Evolutionary conservation across 2,797 vertebrate species (phyloP).

Genomic region (Coranthus polyacanthus): DNA sequence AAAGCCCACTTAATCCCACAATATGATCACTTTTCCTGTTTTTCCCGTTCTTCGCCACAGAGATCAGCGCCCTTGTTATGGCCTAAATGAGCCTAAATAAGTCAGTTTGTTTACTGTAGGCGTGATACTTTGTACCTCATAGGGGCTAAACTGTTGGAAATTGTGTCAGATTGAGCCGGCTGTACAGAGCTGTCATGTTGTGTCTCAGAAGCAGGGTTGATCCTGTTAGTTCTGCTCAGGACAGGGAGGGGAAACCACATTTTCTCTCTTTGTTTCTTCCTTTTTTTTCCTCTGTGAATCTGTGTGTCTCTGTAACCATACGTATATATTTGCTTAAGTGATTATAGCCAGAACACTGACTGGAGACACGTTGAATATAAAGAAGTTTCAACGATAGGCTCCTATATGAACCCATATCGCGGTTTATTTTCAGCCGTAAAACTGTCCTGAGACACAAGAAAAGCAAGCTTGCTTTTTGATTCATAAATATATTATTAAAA

Average conservation of each 20-base stretch:
- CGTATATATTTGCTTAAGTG: constrained; percentile 22
- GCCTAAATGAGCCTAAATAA: constrained; percentile 46
- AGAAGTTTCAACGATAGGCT: too few relatives aligned
- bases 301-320: constrained; percentile 15
- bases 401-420: too few relatives aligned
- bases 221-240: constrained; percentile 73
- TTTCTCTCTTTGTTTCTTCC: constrained; percentile 18
- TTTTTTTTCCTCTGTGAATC: constrained; percentile 21
- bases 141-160: constrained; percentile 56
- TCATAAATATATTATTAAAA: constrained; percentile 6
- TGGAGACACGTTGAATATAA: constrained; percentile 19
- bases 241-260: constrained; percentile 39
- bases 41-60: constrained; percentile 16
- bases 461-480: constrained; percentile 6
- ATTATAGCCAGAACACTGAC: constrained; percentile 20
- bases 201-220: constrained; percentile 59
- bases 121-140: constrained; percentile 41
- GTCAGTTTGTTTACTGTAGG: constrained; percentile 63
- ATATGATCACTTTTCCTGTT: constrained; percentile 41
- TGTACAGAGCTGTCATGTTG: constrained; percentile 58
- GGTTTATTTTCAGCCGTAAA: constrained; percentile 15
- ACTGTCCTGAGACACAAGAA: constrained; percentile 19
- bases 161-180: constrained; percentile 57
- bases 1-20: constrained; percentile 30
- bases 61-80: constrained; percentile 23